Evolutionary conservation across 2,113 vertebrate genomes (phyloP).

Genomic region (Rousettus leschenaultii): DNA sequence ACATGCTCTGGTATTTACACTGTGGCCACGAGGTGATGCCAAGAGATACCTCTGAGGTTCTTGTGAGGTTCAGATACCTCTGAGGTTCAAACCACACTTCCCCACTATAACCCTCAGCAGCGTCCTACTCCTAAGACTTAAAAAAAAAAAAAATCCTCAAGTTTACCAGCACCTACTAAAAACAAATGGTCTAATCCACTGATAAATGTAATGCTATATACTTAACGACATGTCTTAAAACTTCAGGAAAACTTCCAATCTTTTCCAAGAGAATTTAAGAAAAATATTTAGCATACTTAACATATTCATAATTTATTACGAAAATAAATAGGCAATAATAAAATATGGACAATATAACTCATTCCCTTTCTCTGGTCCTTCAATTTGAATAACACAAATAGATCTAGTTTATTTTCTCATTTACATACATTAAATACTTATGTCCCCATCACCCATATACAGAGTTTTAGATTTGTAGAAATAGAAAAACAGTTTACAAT

Average conservation of each 20-base stretch:
- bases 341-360: neutral
- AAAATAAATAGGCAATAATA: neutral
- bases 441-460: too few relatives aligned
- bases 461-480: neutral
- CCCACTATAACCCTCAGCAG: neutral
- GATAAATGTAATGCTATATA: neutral
- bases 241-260: neutral
- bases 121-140: neutral
- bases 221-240: neutral
- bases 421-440: neutral
- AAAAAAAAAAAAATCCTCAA: neutral
- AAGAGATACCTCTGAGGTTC: neutral
- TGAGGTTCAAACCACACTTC: neutral
- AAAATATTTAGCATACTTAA: neutral
- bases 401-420: neutral
- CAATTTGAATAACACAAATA: neutral
- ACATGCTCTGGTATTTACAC: neutral
- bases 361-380: neutral
- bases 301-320: neutral
- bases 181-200: neutral
- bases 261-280: neutral
- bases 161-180: neutral
- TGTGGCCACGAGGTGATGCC: neutral
- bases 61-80: neutral
- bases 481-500: neutral